Percentiles rank a stretch among this genome's conserved stretches.
phyloP scores from a whole-genome alignment of 2,888 invertebrate species.

The Diarsia brunnea region DNA sequence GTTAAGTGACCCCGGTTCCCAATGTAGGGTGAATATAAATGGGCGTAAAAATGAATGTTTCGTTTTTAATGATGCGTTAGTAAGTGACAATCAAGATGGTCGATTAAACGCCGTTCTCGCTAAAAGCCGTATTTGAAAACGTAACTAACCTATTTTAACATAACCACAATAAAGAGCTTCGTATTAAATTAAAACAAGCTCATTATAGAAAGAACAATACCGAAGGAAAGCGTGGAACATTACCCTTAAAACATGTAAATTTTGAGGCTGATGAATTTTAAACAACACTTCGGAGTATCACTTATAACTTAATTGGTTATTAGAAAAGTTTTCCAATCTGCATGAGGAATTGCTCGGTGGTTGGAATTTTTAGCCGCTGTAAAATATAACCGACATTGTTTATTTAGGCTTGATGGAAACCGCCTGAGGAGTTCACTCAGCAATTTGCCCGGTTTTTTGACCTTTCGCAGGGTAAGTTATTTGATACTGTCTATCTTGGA shows the following conservation, averaged over 20 bases:
- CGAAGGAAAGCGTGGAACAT: conserved; percentile 28
- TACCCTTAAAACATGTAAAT: conserved; percentile 72
- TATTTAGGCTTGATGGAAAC: conserved; percentile 67
- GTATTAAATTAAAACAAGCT: conserved; percentile 39
- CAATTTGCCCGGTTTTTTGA: conserved; percentile 55
- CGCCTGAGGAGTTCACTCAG: conserved; percentile 54
- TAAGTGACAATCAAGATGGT: conserved; percentile 47
- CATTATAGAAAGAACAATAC: conserved; percentile 47
- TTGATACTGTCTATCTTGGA: conserved; percentile 38
- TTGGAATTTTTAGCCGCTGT: conserved; percentile 59
- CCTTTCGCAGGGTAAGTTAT: conserved; percentile 49
- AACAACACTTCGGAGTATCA: conserved; percentile 72
- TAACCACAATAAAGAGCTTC: conserved; percentile 41
- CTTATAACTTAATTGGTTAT: conserved; percentile 84
- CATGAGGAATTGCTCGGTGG: conserved; percentile 75
- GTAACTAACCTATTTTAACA: conserved; percentile 54
- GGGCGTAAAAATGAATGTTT: conserved; percentile 48
- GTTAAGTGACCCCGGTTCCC: conserved; percentile 29
- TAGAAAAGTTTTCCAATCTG: conserved; percentile 85
- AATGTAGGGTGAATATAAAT: conserved; percentile 59
- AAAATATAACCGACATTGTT: conserved; percentile 64
- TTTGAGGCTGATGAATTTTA: conserved; percentile 74
- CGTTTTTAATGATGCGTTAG: conserved; percentile 49
- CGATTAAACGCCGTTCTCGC: conserved; percentile 46
- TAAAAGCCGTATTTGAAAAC: conserved; percentile 43